A percentile compares a stretch with the other conserved stretches of the same genome.
These are phyloP conservation scores for Oryctes rhinoceros DNA, from an alignment of 1,140 invertebrate genomes.

Conservation along the genomic window DNA sequence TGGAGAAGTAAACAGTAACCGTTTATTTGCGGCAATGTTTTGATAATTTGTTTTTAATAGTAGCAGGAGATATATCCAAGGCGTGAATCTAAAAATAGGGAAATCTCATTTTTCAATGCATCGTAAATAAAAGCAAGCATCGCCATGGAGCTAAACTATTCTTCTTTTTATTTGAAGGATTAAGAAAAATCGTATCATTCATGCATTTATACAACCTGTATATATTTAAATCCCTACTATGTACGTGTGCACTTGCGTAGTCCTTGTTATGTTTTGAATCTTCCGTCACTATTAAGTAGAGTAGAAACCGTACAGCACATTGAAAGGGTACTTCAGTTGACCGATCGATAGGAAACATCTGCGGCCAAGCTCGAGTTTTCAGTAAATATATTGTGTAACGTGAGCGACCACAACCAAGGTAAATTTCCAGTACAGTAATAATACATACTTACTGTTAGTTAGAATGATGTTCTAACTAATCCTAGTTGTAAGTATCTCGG, in stretches of 20 bases:
- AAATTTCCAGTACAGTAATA: neutral
- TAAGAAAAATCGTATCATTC: too few species aligned
- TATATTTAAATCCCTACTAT: too few species aligned
- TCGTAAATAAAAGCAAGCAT: conserved; percentile 1
- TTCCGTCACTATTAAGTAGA: neutral
- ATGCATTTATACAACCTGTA: neutral
- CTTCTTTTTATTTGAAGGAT: too few species aligned
- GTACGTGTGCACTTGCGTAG: too few species aligned
- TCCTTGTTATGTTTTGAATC: neutral
- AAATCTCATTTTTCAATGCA: neutral
- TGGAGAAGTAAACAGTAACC: neutral
- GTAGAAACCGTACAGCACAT: neutral
- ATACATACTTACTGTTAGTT: neutral
- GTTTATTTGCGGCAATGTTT: conserved; percentile 29
- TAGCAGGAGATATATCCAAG: conserved; percentile 16
- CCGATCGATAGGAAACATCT: neutral
- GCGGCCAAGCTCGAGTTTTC: neutral
- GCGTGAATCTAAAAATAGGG: neutral
- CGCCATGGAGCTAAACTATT: neutral
- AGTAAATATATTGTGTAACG: neutral
- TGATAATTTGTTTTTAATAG: conserved; percentile 28
- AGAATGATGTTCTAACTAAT: neutral
- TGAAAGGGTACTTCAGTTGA: neutral
- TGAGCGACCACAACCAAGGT: neutral
- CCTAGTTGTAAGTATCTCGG: too few species aligned